phyloP scores from a whole-genome alignment of 2,797 vertebrate genomes.

The Clarias platycephalus region DNA sequence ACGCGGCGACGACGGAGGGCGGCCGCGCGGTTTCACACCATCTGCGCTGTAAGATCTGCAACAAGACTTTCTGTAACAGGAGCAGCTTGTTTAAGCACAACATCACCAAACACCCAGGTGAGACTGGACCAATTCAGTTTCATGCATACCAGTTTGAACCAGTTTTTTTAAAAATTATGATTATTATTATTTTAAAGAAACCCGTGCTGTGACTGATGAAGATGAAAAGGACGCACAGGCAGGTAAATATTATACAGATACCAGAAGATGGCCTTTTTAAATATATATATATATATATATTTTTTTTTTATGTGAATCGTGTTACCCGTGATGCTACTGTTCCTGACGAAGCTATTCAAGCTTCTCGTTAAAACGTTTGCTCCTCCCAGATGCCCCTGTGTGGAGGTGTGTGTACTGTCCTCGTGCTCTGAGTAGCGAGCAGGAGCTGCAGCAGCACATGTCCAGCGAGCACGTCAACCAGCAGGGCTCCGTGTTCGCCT shows the following conservation, averaged over 20 bases:
- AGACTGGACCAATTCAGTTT: slow-evolving; percentile 11
- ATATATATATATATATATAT: no score
- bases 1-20: slow-evolving; percentile 81
- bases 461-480: slow-evolving; percentile 70
- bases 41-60: slow-evolving; percentile 81
- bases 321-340: not conserved
- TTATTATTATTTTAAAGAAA: slow-evolving; percentile 17
- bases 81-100: slow-evolving; percentile 78
- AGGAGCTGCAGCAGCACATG: slow-evolving; percentile 78
- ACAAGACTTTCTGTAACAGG: slow-evolving; percentile 79
- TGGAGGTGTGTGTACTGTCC: slow-evolving; percentile 72
- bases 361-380: not conserved
- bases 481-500: slow-evolving; percentile 69
- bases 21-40: slow-evolving; percentile 75
- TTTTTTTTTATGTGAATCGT: not conserved
- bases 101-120: slow-evolving; percentile 80
- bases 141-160: not conserved
- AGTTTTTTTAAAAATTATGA: not conserved
- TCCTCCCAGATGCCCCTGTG: slow-evolving; percentile 49
- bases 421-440: slow-evolving; percentile 68
- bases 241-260: slow-evolving; percentile 17
- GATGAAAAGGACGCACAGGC: slow-evolving; percentile 2
- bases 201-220: not conserved
- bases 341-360: not conserved
- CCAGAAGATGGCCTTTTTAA: not conserved